Evolutionary conservation across 2,888 invertebrate species (phyloP).

Genomic region (Pediacus dermestoides): DNA sequence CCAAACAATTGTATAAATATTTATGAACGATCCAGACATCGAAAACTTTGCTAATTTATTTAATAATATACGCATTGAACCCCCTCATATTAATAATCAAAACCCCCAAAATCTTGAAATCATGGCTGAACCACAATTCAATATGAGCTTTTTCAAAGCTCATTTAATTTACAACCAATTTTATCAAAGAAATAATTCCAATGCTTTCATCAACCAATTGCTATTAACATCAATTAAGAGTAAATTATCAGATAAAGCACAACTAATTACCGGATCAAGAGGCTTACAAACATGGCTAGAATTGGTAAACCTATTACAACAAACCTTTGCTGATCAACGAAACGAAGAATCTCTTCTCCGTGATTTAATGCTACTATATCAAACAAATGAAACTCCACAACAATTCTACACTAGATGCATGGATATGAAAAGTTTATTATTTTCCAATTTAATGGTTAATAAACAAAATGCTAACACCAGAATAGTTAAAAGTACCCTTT

Average conservation of each 20-base stretch:
- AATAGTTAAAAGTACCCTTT: slow-evolving; percentile 7
- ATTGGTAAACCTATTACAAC: slow-evolving; percentile 9
- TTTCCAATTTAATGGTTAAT: slow-evolving; percentile 7
- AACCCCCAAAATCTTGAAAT: too few species aligned
- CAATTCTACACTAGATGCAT: slow-evolving; percentile 9
- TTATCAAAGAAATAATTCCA: neutral
- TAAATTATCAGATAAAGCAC: slow-evolving; percentile 8
- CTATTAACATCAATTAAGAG: slow-evolving; percentile 8
- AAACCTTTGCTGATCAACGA: slow-evolving; percentile 12
- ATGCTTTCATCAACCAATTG: slow-evolving; percentile 11
- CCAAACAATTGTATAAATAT: too few species aligned
- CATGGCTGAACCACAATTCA: too few species aligned
- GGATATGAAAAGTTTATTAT: slow-evolving; percentile 11
- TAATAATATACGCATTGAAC: too few species aligned
- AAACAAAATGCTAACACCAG: slow-evolving; percentile 5
- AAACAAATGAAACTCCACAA: slow-evolving; percentile 10
- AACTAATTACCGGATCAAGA: slow-evolving; percentile 1
- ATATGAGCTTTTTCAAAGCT: too few species aligned
- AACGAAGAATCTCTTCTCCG: too few species aligned
- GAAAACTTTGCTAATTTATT: too few species aligned
- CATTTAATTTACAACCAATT: slow-evolving; percentile 4
- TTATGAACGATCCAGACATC: too few species aligned
- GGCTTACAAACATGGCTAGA: slow-evolving; percentile 6
- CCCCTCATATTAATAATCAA: too few species aligned
- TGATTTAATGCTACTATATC: slow-evolving; percentile 11